Conservation (phyloP, 1,140 invertebrate genomes). For the Leucophenga varia region DNA sequence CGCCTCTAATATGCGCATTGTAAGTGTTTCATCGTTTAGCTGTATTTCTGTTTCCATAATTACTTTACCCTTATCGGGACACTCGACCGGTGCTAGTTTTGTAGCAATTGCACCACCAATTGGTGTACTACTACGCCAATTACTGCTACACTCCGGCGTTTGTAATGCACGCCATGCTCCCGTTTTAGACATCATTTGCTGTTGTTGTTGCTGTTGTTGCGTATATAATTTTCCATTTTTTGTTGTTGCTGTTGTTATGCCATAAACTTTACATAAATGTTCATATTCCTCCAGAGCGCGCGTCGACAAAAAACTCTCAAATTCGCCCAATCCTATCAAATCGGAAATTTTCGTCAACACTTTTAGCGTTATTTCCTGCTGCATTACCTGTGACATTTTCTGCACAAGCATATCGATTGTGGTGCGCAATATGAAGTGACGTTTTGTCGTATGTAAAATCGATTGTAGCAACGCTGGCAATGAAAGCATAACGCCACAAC, state of each 20-base stretch:
- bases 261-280: conserved; percentile 67
- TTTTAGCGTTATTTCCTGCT: conserved; percentile 69
- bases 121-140: conserved; percentile 24
- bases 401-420: conserved; percentile 64
- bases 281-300: conserved; percentile 68
- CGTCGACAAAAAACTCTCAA: conserved; percentile 60
- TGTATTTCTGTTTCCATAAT: conserved; percentile 80
- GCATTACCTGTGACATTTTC: conserved; percentile 66
- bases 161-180: conserved; percentile 36
- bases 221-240: no score
- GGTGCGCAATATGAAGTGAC: conserved; percentile 55
- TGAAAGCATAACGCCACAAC: conserved; percentile 68
- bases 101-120: no score
- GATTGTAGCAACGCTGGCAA: conserved; percentile 65
- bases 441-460: conserved; percentile 51
- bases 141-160: conserved; percentile 23
- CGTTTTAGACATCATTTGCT: conserved; percentile 7
- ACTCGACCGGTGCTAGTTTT: conserved; percentile 14
- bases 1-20: conserved; percentile 78
- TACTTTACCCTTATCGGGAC: conserved; percentile 59
- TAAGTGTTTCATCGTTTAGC: conserved; percentile 74
- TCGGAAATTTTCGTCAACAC: conserved; percentile 69
- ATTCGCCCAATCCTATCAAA: conserved; percentile 65
- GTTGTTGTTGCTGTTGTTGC: conserved; percentile 21
- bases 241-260: conserved; percentile 44